Evolutionary conservation across 1,140 invertebrate species (phyloP).

Genomic region (Coelopa frigida): DNA sequence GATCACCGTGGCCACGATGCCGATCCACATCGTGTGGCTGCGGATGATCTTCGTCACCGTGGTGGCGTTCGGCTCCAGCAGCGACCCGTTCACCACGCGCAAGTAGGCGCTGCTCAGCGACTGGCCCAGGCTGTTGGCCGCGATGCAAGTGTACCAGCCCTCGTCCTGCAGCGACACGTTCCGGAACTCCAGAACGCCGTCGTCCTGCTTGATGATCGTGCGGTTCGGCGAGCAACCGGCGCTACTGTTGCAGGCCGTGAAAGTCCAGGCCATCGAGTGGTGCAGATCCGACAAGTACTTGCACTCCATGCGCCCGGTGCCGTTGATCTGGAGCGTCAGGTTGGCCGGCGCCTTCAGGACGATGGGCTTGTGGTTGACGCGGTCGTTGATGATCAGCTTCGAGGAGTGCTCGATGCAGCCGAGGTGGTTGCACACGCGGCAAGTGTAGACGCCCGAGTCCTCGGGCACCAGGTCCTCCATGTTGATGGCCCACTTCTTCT

Average conservation of each 20-base stretch:
- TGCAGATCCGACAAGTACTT: constrained; percentile 35
- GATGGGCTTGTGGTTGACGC: constrained; percentile 40
- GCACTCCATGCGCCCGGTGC: constrained; percentile 31
- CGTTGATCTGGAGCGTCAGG: constrained; percentile 27
- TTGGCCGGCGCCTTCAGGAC: constrained; percentile 23
- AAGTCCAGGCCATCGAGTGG: constrained; percentile 29
- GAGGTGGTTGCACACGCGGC: constrained; percentile 68
- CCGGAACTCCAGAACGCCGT: constrained; percentile 62
- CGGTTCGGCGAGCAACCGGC: constrained; percentile 10
- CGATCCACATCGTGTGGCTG: constrained; percentile 13
- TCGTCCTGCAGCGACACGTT: constrained; percentile 83
- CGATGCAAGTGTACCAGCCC: constrained; percentile 90
- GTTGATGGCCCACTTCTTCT: constrained; percentile 58
- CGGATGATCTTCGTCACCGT: constrained; percentile 17
- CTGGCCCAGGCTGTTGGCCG: constrained; percentile 73
- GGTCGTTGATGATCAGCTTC: constrained; percentile 41
- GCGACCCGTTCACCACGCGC: constrained; percentile 59
- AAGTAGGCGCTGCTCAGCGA: constrained; percentile 77
- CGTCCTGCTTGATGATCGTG: constrained; percentile 21
- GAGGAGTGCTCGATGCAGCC: constrained; percentile 72
- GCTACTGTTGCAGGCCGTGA: constrained; percentile 18
- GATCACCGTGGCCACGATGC: constrained; percentile 14
- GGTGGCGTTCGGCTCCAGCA: constrained; percentile 15
- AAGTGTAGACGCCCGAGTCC: constrained; percentile 81
- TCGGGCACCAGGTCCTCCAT: constrained; percentile 67